A percentile compares a stretch with the other conserved stretches of the same genome.
Conservation (phyloP, 2,888 invertebrate genomes). For the Ophraella communa region DNA sequence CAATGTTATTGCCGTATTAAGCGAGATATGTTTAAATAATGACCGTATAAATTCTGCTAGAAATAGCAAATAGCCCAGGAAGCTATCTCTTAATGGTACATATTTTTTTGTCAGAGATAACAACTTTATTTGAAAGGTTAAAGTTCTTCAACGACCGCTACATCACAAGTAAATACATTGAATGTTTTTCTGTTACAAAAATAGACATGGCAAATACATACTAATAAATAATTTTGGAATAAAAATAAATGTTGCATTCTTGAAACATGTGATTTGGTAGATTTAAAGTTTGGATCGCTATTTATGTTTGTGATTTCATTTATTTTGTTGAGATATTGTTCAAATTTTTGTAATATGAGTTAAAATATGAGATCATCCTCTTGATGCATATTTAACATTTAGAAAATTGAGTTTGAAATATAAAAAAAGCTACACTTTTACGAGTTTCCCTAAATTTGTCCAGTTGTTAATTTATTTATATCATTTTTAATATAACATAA, state of each 20-base stretch:
- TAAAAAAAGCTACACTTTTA: too few relatives aligned
- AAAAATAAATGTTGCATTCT: conserved; percentile 8
- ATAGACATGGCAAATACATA: conserved; percentile 29
- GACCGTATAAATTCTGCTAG: conserved; percentile 12
- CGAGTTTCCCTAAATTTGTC: too few relatives aligned
- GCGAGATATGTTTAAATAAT: conserved; percentile 13
- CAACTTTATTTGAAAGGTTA: conserved; percentile 29
- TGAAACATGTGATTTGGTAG: not conserved
- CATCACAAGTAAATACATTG: conserved; percentile 16
- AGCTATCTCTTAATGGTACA: conserved; percentile 14
- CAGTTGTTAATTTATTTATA: too few relatives aligned
- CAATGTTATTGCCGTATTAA: conserved; percentile 18
- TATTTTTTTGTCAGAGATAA: conserved; percentile 21
- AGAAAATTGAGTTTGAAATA: too few relatives aligned
- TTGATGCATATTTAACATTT: too few relatives aligned
- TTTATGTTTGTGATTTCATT: not conserved
- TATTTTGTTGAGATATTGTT: too few relatives aligned
- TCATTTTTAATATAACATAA: too few relatives aligned
- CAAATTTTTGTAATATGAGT: too few relatives aligned
- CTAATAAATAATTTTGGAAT: conserved; percentile 5
- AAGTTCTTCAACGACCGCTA: conserved; percentile 26
- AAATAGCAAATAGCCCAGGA: conserved; percentile 9
- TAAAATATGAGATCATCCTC: too few relatives aligned
- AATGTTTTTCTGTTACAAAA: conserved; percentile 24
- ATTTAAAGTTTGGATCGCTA: not conserved